Percentiles rank a stretch among this genome's conserved stretches.
phyloP scores from a whole-genome alignment of 2,888 invertebrate species.

The Pollenia angustigena region DNA sequence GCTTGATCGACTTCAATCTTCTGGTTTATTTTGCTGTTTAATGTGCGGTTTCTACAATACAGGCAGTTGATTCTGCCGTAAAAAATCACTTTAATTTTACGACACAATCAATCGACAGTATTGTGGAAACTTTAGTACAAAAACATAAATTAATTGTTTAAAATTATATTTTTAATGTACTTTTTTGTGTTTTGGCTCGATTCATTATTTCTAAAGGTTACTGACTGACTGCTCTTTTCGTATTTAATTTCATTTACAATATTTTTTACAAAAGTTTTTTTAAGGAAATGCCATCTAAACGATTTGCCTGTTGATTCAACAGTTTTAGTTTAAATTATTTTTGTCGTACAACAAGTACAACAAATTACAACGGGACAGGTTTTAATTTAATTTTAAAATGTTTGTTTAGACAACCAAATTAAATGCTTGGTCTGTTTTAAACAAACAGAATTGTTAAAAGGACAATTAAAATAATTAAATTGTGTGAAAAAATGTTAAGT shows the following conservation, averaged over 20 bases:
- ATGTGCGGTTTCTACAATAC: too few species aligned
- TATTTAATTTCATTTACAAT: neutral
- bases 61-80: too few species aligned
- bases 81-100: too few species aligned
- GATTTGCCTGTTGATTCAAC: constrained; percentile 7
- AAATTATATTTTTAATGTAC: too few species aligned
- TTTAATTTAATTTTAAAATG: constrained; percentile 4
- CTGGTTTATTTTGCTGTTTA: too few species aligned
- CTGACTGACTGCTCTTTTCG: too few species aligned
- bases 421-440: neutral
- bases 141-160: too few species aligned
- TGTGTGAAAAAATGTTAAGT: neutral
- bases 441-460: neutral
- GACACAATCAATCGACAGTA: too few species aligned
- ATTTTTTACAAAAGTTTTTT: neutral
- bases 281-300: neutral
- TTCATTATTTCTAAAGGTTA: too few species aligned
- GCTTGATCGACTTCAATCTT: too few species aligned
- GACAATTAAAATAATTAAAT: constrained; percentile 7
- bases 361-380: neutral
- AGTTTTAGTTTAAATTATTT: neutral
- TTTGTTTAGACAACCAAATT: neutral
- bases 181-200: too few species aligned
- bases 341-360: neutral
- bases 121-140: too few species aligned